These are phyloP conservation scores for Sphaerophoria taeniata DNA, from an alignment of 2,888 invertebrate species.

Conservation along the genomic window DNA sequence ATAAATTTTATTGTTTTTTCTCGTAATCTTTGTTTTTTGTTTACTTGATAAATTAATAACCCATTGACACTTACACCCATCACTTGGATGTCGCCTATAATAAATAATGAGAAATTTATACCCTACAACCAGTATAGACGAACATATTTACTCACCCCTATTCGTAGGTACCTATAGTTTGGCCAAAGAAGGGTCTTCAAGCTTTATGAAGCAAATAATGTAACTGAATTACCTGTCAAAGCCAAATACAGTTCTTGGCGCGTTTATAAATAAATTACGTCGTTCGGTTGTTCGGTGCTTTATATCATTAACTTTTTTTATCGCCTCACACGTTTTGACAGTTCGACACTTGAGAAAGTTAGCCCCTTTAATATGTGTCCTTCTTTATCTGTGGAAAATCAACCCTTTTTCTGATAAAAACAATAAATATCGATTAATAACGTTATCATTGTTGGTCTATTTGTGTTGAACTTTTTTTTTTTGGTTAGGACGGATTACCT, in stretches of 20 bases:
- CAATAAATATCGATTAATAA: constrained; percentile 69
- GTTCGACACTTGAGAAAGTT: constrained; percentile 53
- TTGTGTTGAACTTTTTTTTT: constrained; percentile 19
- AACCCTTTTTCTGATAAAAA: constrained; percentile 57
- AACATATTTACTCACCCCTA: not conserved
- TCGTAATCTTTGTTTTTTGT: constrained; percentile 15
- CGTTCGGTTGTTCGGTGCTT: constrained; percentile 49
- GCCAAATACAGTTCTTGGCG: constrained; percentile 47
- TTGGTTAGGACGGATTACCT: constrained; percentile 35
- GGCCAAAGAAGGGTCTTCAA: constrained; percentile 1
- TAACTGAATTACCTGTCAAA: constrained; percentile 67
- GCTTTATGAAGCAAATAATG: constrained; percentile 34
- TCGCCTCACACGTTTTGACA: constrained; percentile 46
- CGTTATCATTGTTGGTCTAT: constrained; percentile 9
- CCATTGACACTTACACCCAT: constrained; percentile 69
- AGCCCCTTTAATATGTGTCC: constrained; percentile 38
- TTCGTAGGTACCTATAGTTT: too few species aligned
- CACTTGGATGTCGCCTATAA: constrained; percentile 66
- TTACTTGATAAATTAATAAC: constrained; percentile 68
- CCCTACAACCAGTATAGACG: not conserved
- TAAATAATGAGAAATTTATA: constrained; percentile 51
- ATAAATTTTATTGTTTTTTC: not conserved
- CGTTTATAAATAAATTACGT: constrained; percentile 72
- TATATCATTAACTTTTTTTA: constrained; percentile 36
- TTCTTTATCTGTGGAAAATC: constrained; percentile 51